Base-by-base conservation (phyloP, 2,797 vertebrate genomes). In the Paramormyrops hopkinsi region DNA sequence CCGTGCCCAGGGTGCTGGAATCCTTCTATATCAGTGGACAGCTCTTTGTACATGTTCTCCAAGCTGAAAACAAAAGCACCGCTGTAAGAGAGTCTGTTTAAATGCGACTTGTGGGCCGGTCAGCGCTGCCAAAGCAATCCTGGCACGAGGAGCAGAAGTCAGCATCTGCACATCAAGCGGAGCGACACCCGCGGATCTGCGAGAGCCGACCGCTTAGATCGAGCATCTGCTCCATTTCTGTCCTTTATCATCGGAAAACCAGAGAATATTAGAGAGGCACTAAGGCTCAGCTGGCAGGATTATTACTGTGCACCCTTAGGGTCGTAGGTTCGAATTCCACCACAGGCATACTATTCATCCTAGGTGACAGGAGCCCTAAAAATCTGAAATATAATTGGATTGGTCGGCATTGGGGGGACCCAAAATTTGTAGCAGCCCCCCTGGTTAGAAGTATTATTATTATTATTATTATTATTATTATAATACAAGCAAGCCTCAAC, bases 31-130 rank as follows among this genome's bases (percentile, higher is more conserved):
- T 97, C 97, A 0, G 93, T 91, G 0, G 93, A 92, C 1, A 97
- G 93, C 22, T 97, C 97, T 90, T 90, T 96, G 91, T 96, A 97
- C 93, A 97, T 97, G 85, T 97, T 97, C 92, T 97, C 97, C 89
- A 97, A 93, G 73, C 97, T 97, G 92, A 29, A 88, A 89, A 54
- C 84, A n/a, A 37, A 33, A 25, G 11, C 37, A 19, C n/a, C 54
- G 6, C 2, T 19, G 88, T 88, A 2, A 56, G 0, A 33, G 76
- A 1, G 22, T 1, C 25, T 14, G 65, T 14, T 14, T 33, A 33
- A 4, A 14, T 14, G 65, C 4, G 65, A 29, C 65, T 69, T 69
- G 65, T 33, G 65, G 65, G 11, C 65, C 11, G 11, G 65, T 14
- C 29, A 69, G 65, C 4, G 25, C 65, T 22, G 65, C 25, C 65